Conservation (phyloP, 2,888 invertebrate genomes). For the Drosophila picticornis region DNA sequence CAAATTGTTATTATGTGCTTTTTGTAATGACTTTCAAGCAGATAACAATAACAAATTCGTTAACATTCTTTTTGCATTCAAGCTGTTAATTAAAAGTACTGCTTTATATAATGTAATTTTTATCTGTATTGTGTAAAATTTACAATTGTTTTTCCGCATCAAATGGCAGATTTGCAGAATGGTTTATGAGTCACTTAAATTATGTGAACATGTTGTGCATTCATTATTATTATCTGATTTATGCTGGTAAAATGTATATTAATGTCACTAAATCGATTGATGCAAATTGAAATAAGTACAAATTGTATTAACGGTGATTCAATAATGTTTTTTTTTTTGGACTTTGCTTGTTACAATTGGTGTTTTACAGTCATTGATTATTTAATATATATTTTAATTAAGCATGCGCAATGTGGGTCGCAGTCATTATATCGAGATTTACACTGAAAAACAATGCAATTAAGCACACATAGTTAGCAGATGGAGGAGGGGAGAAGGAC, state of each 20-base stretch:
- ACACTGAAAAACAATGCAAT: constrained; percentile 65
- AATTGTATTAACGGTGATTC: constrained; percentile 55
- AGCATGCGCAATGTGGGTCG: constrained; percentile 61
- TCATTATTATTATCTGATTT: constrained; percentile 12
- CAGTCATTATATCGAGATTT: constrained; percentile 69
- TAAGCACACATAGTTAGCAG: constrained; percentile 38
- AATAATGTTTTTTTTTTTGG: constrained; percentile 45
- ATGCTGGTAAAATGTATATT: background rate
- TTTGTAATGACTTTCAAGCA: background rate
- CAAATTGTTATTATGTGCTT: background rate
- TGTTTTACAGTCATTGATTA: constrained; percentile 30
- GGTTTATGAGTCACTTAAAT: constrained; percentile 9
- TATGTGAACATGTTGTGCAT: constrained; percentile 9
- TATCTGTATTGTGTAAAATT: background rate
- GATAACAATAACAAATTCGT: background rate
- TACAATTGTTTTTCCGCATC: background rate
- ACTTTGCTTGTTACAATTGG: background rate
- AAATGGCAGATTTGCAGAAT: constrained; percentile 8
- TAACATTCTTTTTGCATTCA: background rate
- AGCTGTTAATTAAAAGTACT: background rate
- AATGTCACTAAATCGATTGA: constrained; percentile 12
- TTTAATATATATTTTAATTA: constrained; percentile 71
- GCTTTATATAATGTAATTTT: background rate
- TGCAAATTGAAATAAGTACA: constrained; percentile 17
- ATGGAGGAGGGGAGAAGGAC: background rate